Evolutionary conservation across 2,113 vertebrate genomes (phyloP), one percentile per base, ranked within the genome.

Genomic region (Charadrius vociferus): DNA sequence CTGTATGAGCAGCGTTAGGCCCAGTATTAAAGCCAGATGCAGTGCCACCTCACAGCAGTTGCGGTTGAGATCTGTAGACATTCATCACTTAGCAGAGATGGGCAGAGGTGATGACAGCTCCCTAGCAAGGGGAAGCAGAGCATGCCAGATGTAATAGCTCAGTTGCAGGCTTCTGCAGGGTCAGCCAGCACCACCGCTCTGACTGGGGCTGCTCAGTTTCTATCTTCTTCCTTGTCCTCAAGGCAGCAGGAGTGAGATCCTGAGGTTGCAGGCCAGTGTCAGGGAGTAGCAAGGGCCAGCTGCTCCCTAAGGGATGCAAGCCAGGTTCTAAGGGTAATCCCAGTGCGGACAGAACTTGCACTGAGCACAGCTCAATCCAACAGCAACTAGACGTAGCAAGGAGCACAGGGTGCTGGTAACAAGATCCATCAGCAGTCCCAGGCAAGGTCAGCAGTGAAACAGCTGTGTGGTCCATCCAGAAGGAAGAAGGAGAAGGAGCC

Each of bases 1-100:
- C 21, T 13, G 34, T 9, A 1, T 4, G 56, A 36, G 56, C 7
- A 6, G 36, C 26, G 0, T n/a, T 3, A 16, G 3, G 66, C 45
- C 30, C 11, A 34, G 41, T 12, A 10, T 6, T 6, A 37, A 61
- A 56, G 67, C 29, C 4, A 6, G 13, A 6, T 10, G 24, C 17
- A 6, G 39, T 49, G 29, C 14, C 27, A 36, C 20, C 26, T 34
- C 43, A n/a, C 80, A 49, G 53, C 11, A 36, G 36, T 6, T 17
- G 1, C 5, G 24, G 32, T 12, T 41, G 14, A 20, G 45, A 41
- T 39, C 32, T 52, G 30, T 23, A 61, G 73, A 27, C 15, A 0
- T 15, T 41, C 4, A 17, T 32, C 8, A 1, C 29, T 14, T 6
- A 8, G 0, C 27, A 32, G 39, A 14, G 66, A 1, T 24, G 49